These are phyloP conservation scores for Trichogramma evanescens DNA, from an alignment of 2,888 invertebrate genomes.

Conservation along the genomic window DNA sequence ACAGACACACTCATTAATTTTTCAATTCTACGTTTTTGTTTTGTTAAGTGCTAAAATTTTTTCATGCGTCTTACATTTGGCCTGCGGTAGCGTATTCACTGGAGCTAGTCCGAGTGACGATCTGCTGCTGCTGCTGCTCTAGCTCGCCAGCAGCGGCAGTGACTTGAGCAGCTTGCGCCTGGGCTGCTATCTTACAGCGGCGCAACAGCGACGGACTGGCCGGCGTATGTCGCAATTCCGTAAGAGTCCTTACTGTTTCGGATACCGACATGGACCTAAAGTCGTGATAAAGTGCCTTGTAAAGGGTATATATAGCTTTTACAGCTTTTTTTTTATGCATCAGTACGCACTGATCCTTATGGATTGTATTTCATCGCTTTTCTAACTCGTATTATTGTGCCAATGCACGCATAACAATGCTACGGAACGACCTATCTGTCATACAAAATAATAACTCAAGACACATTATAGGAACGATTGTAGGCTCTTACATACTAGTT, in stretches of 20 bases:
- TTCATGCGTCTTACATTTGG: not conserved
- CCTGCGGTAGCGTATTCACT: not conserved
- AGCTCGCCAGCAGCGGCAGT: slow-evolving; percentile 6
- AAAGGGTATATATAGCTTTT: not conserved
- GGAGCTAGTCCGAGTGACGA: not conserved
- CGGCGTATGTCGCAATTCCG: slow-evolving; percentile 78
- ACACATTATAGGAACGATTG: not conserved
- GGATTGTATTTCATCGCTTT: too few relatives aligned
- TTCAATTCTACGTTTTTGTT: not conserved
- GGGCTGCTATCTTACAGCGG: slow-evolving; percentile 30
- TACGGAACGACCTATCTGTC: too few relatives aligned
- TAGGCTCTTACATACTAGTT: not conserved
- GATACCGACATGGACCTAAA: slow-evolving; percentile 56
- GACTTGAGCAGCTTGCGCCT: slow-evolving; percentile 24
- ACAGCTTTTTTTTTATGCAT: too few relatives aligned
- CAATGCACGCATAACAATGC: too few relatives aligned
- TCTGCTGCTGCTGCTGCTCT: too few relatives aligned
- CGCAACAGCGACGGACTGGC: slow-evolving; percentile 74
- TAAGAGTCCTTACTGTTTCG: slow-evolving; percentile 78
- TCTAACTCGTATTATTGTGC: too few relatives aligned
- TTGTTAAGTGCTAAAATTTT: too few relatives aligned
- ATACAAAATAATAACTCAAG: not conserved
- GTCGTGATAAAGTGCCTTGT: not conserved
- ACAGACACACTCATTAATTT: not conserved
- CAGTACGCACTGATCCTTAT: too few relatives aligned